phyloP scores from a whole-genome alignment of 2,797 vertebrate species.

The Clarias fuscus region DNA sequence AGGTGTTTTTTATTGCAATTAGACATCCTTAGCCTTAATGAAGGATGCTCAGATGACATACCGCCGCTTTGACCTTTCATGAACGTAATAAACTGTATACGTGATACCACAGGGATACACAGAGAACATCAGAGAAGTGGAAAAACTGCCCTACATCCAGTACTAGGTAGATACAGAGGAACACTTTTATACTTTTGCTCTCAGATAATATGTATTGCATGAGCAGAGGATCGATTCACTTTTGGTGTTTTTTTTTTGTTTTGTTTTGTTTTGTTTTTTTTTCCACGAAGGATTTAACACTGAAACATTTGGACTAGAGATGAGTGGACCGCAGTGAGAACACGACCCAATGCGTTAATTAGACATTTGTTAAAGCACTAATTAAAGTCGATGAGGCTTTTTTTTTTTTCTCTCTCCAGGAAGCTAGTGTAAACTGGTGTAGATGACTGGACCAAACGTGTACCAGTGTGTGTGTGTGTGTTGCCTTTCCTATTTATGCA shows the following conservation, averaged over 20 bases:
- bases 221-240: not conserved
- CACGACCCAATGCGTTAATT: not conserved
- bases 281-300: not conserved
- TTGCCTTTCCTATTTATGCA: not conserved
- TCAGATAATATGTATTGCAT: not conserved
- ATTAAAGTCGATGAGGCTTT: not conserved
- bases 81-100: not conserved
- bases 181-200: not conserved
- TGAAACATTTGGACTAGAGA: not conserved
- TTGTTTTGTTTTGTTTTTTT: not conserved
- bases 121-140: not conserved
- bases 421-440: not conserved
- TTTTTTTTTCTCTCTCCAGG: too few species aligned
- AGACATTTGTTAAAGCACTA: not conserved
- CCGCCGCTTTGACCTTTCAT: constrained; percentile 6
- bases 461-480: constrained; percentile 1
- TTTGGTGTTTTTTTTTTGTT: too few species aligned
- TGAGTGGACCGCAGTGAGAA: too few species aligned
- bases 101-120: not conserved
- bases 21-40: too few species aligned
- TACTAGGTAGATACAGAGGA: not conserved
- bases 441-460: not conserved
- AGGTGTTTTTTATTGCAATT: not conserved
- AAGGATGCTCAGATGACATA: not conserved
- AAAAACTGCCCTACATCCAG: not conserved